These are phyloP conservation scores for Diphyllodes magnificus DNA, from an alignment of 2,113 vertebrate genomes.

Conservation along the genomic window DNA sequence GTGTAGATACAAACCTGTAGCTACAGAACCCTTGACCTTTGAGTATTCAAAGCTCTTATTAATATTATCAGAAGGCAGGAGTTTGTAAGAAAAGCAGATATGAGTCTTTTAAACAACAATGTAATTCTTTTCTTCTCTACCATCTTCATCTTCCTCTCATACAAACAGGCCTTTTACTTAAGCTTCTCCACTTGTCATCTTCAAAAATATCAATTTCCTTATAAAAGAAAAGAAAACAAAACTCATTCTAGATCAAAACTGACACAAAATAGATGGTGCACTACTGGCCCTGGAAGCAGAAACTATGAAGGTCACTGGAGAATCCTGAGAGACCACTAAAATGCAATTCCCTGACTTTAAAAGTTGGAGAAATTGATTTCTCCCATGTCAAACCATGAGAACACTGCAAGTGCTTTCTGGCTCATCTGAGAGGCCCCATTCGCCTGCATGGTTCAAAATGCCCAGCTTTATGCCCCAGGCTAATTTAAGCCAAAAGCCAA, in stretches of 20 bases:
- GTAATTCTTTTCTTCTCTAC: background rate
- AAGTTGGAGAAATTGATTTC: background rate
- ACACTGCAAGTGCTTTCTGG: background rate
- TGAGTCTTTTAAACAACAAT: background rate
- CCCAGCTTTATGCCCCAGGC: background rate
- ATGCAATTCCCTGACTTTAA: background rate
- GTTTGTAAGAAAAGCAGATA: background rate
- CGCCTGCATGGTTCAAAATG: rapidly evolving
- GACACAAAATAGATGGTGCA: background rate
- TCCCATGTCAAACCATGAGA: background rate
- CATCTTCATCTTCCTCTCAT: rapidly evolving
- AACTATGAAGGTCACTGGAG: background rate
- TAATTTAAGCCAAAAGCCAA: background rate
- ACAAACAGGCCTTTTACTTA: background rate
- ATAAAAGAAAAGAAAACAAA: background rate
- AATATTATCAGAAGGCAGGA: background rate
- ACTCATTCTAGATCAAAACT: background rate
- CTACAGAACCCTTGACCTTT: background rate
- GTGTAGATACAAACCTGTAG: background rate
- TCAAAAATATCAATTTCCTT: background rate
- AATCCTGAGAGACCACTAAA: background rate
- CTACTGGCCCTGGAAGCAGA: background rate
- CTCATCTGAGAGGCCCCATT: background rate
- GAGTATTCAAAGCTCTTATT: background rate
- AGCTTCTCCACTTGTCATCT: background rate